Percentiles rank a stretch among this genome's conserved stretches.
Evolutionary conservation across 2,113 vertebrate genomes (phyloP).

Genomic region (Megaptera novaeangliae): DNA sequence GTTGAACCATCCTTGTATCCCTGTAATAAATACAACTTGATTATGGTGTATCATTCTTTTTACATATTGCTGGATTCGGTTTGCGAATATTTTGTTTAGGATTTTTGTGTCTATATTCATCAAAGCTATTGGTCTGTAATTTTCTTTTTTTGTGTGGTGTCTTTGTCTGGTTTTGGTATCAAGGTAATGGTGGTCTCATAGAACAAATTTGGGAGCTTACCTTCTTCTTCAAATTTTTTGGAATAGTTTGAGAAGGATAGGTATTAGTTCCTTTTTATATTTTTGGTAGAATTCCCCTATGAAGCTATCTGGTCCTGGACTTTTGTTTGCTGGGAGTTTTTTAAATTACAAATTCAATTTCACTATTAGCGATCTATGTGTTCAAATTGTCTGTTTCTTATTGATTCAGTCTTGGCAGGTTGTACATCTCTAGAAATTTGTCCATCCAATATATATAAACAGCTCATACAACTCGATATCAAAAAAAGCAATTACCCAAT

Average conservation of each 20-base stretch:
- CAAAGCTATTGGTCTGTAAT: too few relatives aligned
- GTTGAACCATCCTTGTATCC: too few relatives aligned
- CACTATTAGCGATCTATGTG: background rate
- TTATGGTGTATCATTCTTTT: too few relatives aligned
- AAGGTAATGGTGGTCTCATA: too few relatives aligned
- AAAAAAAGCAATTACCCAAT: background rate
- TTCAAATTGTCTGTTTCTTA: background rate
- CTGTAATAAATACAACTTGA: too few relatives aligned
- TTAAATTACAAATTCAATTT: background rate
- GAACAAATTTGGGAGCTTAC: too few relatives aligned
- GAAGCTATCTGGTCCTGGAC: background rate
- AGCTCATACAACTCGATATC: background rate
- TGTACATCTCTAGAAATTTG: background rate
- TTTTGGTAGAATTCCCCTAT: background rate
- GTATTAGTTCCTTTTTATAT: background rate
- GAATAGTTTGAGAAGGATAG: background rate
- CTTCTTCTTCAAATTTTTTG: background rate
- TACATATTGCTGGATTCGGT: too few relatives aligned
- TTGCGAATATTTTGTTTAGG: too few relatives aligned
- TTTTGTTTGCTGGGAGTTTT: background rate
- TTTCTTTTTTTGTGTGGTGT: too few relatives aligned
- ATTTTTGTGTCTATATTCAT: too few relatives aligned
- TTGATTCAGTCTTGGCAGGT: background rate
- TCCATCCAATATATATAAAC: background rate
- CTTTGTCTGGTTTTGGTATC: too few relatives aligned